Conservation (phyloP, 2,113 vertebrate genomes). For the Cephalopterus ornatus region DNA sequence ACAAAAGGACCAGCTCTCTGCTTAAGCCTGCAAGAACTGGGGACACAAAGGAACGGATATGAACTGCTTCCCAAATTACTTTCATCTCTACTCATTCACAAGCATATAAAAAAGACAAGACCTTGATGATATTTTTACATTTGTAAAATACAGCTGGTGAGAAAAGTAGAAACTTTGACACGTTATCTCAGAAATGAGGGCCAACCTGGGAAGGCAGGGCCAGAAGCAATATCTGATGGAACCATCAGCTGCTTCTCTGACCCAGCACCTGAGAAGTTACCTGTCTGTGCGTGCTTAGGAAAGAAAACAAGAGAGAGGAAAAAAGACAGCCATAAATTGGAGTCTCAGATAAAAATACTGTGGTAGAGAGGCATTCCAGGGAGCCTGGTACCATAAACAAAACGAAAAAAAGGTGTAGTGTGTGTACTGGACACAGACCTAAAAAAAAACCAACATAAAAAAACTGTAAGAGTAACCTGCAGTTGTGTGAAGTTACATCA, state of each 20-base stretch:
- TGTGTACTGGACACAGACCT: not conserved
- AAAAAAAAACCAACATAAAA: not conserved
- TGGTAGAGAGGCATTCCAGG: not conserved
- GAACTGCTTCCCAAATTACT: not conserved
- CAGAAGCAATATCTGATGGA: not conserved
- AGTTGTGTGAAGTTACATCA: not conserved
- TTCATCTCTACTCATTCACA: not conserved
- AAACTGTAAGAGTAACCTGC: not conserved
- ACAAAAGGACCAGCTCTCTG: not conserved
- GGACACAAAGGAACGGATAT: accelerated
- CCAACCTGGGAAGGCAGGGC: not conserved
- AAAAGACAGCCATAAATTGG: not conserved
- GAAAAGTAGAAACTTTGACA: not conserved
- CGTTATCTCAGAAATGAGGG: not conserved
- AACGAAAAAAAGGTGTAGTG: accelerated
- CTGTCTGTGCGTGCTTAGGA: not conserved
- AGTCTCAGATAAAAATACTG: not conserved
- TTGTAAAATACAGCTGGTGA: not conserved
- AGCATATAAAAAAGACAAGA: not conserved
- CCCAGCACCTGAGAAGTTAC: not conserved
- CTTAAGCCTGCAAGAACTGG: not conserved
- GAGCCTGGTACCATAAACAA: not conserved
- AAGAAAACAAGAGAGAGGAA: not conserved
- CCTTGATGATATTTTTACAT: not conserved
- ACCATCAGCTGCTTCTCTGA: not conserved